Evolutionary conservation across 1,140 invertebrate genomes (phyloP), one percentile per base, ranked within the genome.

Genomic region (Conus betulinus): DNA sequence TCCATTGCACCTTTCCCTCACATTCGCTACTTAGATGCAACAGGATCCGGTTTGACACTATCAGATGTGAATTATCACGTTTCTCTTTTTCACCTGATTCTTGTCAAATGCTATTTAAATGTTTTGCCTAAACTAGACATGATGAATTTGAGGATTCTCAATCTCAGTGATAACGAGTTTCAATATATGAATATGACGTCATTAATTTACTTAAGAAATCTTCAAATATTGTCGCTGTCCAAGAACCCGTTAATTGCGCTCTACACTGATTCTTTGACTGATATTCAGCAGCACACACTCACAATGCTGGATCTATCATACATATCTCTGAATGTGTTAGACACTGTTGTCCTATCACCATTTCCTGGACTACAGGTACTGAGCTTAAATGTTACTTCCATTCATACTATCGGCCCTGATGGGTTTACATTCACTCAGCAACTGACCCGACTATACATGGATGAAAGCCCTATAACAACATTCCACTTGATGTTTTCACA

Each of bases 121-220:
- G 0, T 23, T 17, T 27, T 84, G 25, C 23, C 23, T 60, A 25
- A 84, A 60, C 15, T 84, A 0, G n/a, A 20, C 39, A 20, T 84
- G 55, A 11, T 27, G 17, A 84, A 84, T 27, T 71, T 88, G 52
- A 78, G 63, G 25, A 67, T 39, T 63, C 82, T 90, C 57, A 55
- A 88, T 39, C 52, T 90, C 15, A 82, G 67, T 52, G n/a, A 57
- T 52, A 88, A 82, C 39, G 91, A 71, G 20, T 23, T 71, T 23
- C 17, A 23, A n/a, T 20, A 23, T n/a, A 20, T 71, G 11, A 71
- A n/a, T 71, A 20, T 10, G 13, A 23, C 67, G 6, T 23, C 6
- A 17, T 71, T 71, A 17, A 6, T 71, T 20, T 1, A 20, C 15
- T 71, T 71, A 71, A 20, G 20, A 23, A 71, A 71, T 71, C 67